Base-by-base conservation (phyloP, 2,888 invertebrate species). In the Ennomos erosarius region DNA sequence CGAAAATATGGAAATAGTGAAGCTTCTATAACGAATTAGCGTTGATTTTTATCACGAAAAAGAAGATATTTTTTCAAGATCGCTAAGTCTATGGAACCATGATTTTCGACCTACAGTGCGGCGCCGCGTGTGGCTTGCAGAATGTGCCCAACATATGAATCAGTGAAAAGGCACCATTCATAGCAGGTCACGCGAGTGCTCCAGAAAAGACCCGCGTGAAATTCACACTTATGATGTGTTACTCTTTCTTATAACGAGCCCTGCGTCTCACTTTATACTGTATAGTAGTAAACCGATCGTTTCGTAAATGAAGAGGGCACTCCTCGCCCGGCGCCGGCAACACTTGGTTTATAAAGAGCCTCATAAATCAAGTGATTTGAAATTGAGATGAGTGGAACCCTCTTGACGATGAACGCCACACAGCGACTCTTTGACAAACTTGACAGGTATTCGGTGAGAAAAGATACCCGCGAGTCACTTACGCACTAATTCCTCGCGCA, bases 341-440 rank as follows among this genome's bases (percentile, higher is more conserved):
- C 13, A 38, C 34, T 47, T 36, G 16, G 3, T 16, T 16, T 16
- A 16, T 46, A 42, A 34, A 47, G 26, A 55, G 36, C 36, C 11
- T 12, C 16, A 55, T 55, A 38, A 55, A 52, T 57, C 45, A 51
- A 39, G 40, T 50, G 52, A 57, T 57, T 52, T 52, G 47, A 52
- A 52, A 52, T 57, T 42, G 43, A 57, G 47, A 57, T 57, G 57
- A 52, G 48, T 12, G 26, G 46, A 40, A 36, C 42, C 46, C 10
- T 48, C 52, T 37, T 8, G 40, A 10, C 34, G 51, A 57, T 52
- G 46, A 57, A 37, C 39, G 38, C 36, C n/a, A 49, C 9, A 11
- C 3, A 43, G 43, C 4, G 6, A 26, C 26, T 6, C 26, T 26
- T 35, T 34, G 35, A 43, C 26, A 36, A 43, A 26, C 43, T 51